Evolutionary conservation across 2,797 vertebrate genomes (phyloP), one percentile per base, ranked within the genome.

Genomic region (Triplophysa yarkandensis): DNA sequence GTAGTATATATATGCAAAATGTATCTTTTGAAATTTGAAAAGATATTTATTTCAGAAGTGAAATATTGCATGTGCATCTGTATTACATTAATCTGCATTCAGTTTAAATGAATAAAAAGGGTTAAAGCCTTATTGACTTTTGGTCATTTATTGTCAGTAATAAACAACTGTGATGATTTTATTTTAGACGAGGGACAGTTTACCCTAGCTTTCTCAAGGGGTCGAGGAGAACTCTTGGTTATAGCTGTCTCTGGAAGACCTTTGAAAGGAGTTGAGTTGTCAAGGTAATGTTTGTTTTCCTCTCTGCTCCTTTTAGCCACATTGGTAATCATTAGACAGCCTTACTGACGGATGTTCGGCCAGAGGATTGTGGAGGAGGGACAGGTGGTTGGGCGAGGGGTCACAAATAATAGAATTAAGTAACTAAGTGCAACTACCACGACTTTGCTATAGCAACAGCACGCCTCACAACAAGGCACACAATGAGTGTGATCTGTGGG

Each of bases 1-100:
- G 13, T 58, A 30, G 46, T 71, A 36, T 60, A 71, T 61, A 21
- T 34, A 50, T 23, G 32, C 21, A 58, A 39, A 86, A 86, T 85
- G 67, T 80, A 86, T 85, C 88, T 88, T 90, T 88, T 44, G 58
- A 55, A 32, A 57, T 74, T 73, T 55, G 55, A 60, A 72, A 43
- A 77, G 21, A 46, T 67, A 71, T 66, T 60, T 72, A 71, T 78
- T 74, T 74, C 61, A 84, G 86, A 88, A 85, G 88, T 86, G 82
- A 89, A 86, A 86, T 85, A 85, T 89, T 91, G 91, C 90, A 92
- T 92, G 90, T 91, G 86, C 88, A 89, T 88, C 84, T 91, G 85
- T 91, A 85, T 88, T 88, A 89, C 79, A 89, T 88, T 89, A 85
- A 88, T 87, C 81, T 89, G 82, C 87, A 88, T 89, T 88, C 82